These are phyloP conservation scores for Eubucco bourcierii DNA, from an alignment of 2,113 vertebrate genomes.

Conservation along the genomic window DNA sequence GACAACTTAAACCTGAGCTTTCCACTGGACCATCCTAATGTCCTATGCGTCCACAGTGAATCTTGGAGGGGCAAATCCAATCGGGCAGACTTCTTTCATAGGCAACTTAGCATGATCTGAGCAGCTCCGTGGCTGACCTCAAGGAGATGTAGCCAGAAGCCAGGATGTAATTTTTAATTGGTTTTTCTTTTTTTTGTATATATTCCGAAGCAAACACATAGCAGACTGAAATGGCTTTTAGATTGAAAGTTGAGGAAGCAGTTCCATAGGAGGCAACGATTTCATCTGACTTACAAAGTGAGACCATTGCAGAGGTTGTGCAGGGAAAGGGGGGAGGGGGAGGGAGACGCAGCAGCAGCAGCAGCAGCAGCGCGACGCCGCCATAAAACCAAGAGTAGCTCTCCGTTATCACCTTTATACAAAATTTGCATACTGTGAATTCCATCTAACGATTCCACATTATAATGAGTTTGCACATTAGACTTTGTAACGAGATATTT, in stretches of 20 bases:
- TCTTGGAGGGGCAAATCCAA: constrained; percentile 65
- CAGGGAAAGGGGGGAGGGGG: background rate
- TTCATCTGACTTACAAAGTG: constrained; percentile 4
- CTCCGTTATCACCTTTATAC: constrained; percentile 79
- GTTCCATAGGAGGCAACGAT: constrained; percentile 14
- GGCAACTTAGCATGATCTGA: constrained; percentile 74
- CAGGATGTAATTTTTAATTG: constrained; percentile 22
- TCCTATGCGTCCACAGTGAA: constrained; percentile 50
- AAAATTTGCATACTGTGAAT: constrained; percentile 79
- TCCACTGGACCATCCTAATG: constrained; percentile 78
- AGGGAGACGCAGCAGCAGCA: constrained; percentile 28
- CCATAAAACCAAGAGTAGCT: constrained; percentile 66
- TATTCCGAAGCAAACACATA: constrained; percentile 37
- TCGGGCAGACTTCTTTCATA: constrained; percentile 71
- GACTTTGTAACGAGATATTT: constrained; percentile 83
- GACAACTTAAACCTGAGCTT: constrained; percentile 89
- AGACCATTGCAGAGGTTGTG: constrained; percentile 10
- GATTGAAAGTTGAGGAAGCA: constrained; percentile 48
- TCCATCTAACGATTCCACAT: constrained; percentile 72
- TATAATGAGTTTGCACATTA: constrained; percentile 79
- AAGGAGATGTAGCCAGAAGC: constrained; percentile 71
- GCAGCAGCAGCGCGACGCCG: constrained; percentile 24
- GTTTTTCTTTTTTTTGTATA: constrained; percentile 36
- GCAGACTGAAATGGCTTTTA: constrained; percentile 68
- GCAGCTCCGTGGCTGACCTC: constrained; percentile 66